A percentile compares a stretch with the other conserved stretches of the same genome.
These are phyloP conservation scores for Microctenopoma lineatum DNA, from an alignment of 2,797 vertebrate species.

Conservation along the genomic window DNA sequence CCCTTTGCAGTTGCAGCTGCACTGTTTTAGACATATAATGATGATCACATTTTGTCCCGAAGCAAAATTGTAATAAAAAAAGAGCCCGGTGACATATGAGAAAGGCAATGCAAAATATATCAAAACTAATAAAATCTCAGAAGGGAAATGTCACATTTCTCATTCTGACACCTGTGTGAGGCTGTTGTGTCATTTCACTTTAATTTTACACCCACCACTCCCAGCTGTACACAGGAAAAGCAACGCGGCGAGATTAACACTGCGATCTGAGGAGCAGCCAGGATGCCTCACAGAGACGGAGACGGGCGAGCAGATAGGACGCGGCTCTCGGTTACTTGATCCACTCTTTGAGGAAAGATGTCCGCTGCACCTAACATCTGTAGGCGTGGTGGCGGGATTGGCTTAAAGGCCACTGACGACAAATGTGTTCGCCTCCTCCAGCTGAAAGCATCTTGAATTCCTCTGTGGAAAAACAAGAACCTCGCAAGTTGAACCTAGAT, in stretches of 20 bases:
- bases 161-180: constrained; percentile 76
- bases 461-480: constrained; percentile 16
- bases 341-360: constrained; percentile 50
- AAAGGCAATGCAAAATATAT: constrained; percentile 70
- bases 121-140: constrained; percentile 73
- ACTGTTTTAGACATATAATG: constrained; percentile 70
- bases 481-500: constrained; percentile 35
- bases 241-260: constrained; percentile 56
- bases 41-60: constrained; percentile 73
- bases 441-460: constrained; percentile 52
- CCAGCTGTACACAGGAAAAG: constrained; percentile 66
- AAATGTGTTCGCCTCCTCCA: constrained; percentile 33
- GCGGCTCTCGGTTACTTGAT: constrained; percentile 48
- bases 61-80: constrained; percentile 69
- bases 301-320: constrained; percentile 25
- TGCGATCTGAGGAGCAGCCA: constrained; percentile 55
- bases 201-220: constrained; percentile 77
- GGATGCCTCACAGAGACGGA: constrained; percentile 40
- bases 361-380: constrained; percentile 52
- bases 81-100: constrained; percentile 51
- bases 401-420: constrained; percentile 58
- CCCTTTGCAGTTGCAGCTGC: constrained; percentile 60
- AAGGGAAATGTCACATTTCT: constrained; percentile 79
- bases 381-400: constrained; percentile 46
- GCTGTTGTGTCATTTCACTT: constrained; percentile 68